phyloP scores from a whole-genome alignment of 2,113 vertebrate genomes.

The Uria aalge region DNA sequence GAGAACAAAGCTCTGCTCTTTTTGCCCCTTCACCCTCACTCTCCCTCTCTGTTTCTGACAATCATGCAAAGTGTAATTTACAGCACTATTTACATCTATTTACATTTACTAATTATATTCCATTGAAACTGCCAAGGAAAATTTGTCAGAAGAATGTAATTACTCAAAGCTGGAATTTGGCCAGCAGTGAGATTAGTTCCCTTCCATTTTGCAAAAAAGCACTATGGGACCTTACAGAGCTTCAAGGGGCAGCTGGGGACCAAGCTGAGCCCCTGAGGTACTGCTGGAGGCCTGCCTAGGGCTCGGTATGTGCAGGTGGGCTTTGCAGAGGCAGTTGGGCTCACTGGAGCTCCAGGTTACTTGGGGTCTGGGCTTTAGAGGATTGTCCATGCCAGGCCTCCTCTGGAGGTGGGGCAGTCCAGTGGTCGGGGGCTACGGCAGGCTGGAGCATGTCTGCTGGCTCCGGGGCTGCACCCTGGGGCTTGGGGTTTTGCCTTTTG shows the following conservation, averaged over 20 bases:
- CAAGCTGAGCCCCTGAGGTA: not conserved
- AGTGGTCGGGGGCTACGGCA: not conserved
- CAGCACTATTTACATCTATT: slow-evolving; percentile 60
- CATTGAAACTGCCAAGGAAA: slow-evolving; percentile 52
- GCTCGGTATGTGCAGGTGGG: not conserved
- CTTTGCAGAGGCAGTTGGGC: not conserved
- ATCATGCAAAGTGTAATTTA: slow-evolving; percentile 24
- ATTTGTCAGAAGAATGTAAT: slow-evolving; percentile 69
- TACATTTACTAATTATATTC: slow-evolving; percentile 67
- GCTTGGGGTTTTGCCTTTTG: not conserved
- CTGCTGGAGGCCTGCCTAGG: not conserved
- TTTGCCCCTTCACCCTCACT: not conserved
- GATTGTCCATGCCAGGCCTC: not conserved
- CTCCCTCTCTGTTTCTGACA: not conserved
- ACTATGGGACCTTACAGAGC: not conserved
- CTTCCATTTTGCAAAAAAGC: slow-evolving; percentile 25
- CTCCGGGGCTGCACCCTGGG: not conserved
- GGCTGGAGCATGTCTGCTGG: not conserved
- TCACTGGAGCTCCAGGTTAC: not conserved
- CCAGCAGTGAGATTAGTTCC: slow-evolving; percentile 46
- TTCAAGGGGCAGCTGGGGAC: not conserved
- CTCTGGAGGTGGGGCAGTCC: not conserved
- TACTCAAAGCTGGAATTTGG: slow-evolving; percentile 50
- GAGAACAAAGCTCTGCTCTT: not conserved
- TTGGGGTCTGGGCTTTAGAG: not conserved